Evolutionary conservation across 2,888 invertebrate species (phyloP), one percentile per base, ranked within the genome.

Genomic region (Dyspetes luteomarginatus): DNA sequence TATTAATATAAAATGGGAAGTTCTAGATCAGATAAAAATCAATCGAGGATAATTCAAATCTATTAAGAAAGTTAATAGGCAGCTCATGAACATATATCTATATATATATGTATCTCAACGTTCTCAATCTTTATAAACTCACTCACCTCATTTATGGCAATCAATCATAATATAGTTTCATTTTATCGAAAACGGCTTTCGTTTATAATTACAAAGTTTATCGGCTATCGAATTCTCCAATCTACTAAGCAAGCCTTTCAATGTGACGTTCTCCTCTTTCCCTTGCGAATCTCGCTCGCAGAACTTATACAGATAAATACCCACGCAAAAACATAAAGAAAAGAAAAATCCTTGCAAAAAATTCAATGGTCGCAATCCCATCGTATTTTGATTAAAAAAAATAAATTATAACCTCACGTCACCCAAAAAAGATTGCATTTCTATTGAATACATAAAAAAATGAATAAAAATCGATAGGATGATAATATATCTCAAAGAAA

Each of bases 181-280:
- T 64, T 85, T 74, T 79, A 85, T 82, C 78, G 82, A 45, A 56
- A 55, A 68, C 71, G 78, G 73, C 71, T 77, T 12, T 7, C 36
- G 9, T 36, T 36, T 12, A 84, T 83, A 83, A 85, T 87, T 84
- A 80, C 83, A 72, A 82, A 85, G 73, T 74, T 80, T 55, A 84
- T 83, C 73, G 78, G 60, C 72, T 77, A 77, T 85, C 84, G 85
- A 84, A 78, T 76, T 0, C 78, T 71, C 28, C 50, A 65, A 85
- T 82, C 80, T 79, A 3, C 4, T 2, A 5, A 19, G 3, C n/a
- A 2, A 48, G 26, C 22, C 30, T 45, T 17, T 58, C 3, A 43
- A 26, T 26, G 41, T 12, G 26, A 12, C 2, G 15, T 22, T 24
- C 17, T 7, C 7, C 28, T 56, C 15, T 24, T 28, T 3, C 12